Percentiles rank a stretch among this genome's conserved stretches.
Evolutionary conservation across 2,113 vertebrate species (phyloP).

Genomic region (Edolisoma coerulescens): DNA sequence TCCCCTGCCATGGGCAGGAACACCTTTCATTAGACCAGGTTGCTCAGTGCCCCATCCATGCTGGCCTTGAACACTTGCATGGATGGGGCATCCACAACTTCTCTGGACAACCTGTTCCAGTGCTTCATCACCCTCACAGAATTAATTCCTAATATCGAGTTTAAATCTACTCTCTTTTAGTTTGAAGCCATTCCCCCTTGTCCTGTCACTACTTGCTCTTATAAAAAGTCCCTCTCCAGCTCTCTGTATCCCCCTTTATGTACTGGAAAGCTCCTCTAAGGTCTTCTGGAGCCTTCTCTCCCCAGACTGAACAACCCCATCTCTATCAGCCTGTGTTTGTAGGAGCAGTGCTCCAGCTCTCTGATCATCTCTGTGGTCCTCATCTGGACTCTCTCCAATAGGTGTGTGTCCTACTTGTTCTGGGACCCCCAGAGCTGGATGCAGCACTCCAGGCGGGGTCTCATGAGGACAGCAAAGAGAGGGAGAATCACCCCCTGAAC

Average conservation of each 20-base stretch:
- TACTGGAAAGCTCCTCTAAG: neutral
- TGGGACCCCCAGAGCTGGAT: too few relatives aligned
- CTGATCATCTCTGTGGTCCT: neutral
- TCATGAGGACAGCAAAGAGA: neutral
- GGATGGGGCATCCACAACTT: neutral
- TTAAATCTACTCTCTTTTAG: neutral
- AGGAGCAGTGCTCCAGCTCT: neutral
- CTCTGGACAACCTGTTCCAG: neutral
- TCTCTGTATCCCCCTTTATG: neutral
- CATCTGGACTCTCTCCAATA: accelerated
- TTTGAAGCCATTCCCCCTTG: neutral
- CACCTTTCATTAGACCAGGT: neutral
- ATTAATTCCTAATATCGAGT: neutral
- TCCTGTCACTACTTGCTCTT: neutral
- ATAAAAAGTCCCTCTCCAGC: neutral
- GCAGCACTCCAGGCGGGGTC: too few relatives aligned
- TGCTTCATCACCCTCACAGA: neutral
- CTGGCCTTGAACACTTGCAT: neutral
- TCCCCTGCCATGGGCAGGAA: accelerated
- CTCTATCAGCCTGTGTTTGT: neutral
- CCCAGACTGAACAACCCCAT: neutral
- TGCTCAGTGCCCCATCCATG: too few relatives aligned
- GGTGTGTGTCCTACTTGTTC: neutral
- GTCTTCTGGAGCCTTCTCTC: neutral
- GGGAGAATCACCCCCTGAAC: neutral